Percentiles rank a stretch among this genome's conserved stretches.
phyloP scores from a whole-genome alignment of 2,888 invertebrate genomes.

The Tetragonula carbonaria region DNA sequence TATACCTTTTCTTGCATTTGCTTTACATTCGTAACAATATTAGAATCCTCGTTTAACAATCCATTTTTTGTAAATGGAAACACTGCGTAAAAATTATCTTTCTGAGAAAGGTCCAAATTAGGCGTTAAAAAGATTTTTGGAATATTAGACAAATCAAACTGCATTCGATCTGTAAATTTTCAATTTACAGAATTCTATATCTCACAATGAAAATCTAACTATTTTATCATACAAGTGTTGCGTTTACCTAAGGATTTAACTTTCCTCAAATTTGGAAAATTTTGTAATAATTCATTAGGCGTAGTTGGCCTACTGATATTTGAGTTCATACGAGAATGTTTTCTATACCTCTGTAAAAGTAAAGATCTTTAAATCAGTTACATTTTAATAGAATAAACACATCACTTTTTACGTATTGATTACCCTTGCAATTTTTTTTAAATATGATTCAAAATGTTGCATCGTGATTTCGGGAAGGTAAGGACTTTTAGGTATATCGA shows the following conservation, averaged over 20 bases:
- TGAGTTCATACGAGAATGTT: constrained; percentile 84
- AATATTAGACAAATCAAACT: constrained; percentile 88
- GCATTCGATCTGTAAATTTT: constrained; percentile 82
- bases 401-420: constrained; percentile 37
- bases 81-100: constrained; percentile 92
- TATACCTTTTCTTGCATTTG: constrained; percentile 92
- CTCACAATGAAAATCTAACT: constrained; percentile 29
- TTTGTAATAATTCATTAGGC: constrained; percentile 81
- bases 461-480: constrained; percentile 93
- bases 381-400: neutral
- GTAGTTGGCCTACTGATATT: constrained; percentile 78
- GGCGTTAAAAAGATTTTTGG: constrained; percentile 94
- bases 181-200: constrained; percentile 18
- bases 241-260: constrained; percentile 82
- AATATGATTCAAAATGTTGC: constrained; percentile 94
- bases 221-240: neutral
- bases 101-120: constrained; percentile 91
- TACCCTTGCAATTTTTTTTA: constrained; percentile 89
- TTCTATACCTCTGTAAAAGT: constrained; percentile 84
- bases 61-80: constrained; percentile 88
- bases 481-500: constrained; percentile 90
- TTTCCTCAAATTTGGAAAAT: constrained; percentile 83
- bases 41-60: constrained; percentile 84
- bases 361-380: constrained; percentile 8
- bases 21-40: constrained; percentile 83